Evolutionary conservation across 2,113 vertebrate genomes (phyloP).

Genomic region (Poeciliopsis turrubarensis): DNA sequence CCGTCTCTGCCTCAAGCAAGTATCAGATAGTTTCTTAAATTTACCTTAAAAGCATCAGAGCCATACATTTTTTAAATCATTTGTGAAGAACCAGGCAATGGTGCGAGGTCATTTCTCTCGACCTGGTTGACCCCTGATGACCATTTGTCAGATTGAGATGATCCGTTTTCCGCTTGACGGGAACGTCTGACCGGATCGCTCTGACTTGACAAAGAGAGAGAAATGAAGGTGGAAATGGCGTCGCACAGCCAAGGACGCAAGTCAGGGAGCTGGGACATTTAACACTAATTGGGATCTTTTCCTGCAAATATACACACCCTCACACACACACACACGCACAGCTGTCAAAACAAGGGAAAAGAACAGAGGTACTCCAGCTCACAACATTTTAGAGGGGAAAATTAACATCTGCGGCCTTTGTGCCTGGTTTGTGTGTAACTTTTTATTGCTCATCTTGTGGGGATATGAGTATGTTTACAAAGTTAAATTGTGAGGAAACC

Average conservation of each 20-base stretch:
- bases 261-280: slow-evolving; percentile 14
- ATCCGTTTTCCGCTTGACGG: neutral
- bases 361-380: slow-evolving; percentile 9
- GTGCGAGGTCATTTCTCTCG: neutral
- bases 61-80: neutral
- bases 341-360: slow-evolving; percentile 47
- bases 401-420: slow-evolving; percentile 35
- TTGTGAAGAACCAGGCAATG: neutral
- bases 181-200: neutral
- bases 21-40: no score
- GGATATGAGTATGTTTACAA: slow-evolving; percentile 13
- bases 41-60: no score
- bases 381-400: slow-evolving; percentile 18
- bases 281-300: slow-evolving; percentile 31
- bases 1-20: no score
- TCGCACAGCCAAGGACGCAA: neutral
- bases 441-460: neutral
- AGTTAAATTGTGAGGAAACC: slow-evolving; percentile 8
- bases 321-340: slow-evolving; percentile 5
- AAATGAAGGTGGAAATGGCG: slow-evolving; percentile 43
- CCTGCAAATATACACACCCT: neutral
- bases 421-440: slow-evolving; percentile 1
- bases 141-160: neutral
- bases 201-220: neutral
- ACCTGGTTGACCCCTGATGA: neutral